A percentile compares a stretch with the other conserved stretches of the same genome.
phyloP scores from a whole-genome alignment of 1,140 invertebrate species.

The Epicauta chinensis region DNA sequence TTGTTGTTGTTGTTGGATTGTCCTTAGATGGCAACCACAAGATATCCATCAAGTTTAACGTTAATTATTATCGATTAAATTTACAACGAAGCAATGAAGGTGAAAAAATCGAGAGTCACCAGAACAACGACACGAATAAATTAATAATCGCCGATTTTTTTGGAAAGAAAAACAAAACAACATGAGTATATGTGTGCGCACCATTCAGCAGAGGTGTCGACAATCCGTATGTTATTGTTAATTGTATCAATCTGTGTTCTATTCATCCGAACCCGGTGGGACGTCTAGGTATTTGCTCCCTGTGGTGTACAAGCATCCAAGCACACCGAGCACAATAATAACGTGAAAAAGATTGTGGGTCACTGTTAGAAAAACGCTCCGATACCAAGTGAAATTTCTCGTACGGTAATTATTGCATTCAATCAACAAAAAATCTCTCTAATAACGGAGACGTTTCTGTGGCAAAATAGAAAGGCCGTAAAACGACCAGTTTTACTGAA shows the following conservation, averaged over 20 bases:
- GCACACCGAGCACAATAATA: conserved; percentile 9
- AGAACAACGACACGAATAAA: too few relatives aligned
- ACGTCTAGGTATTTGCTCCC: conserved; percentile 19
- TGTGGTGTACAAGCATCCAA: conserved; percentile 17
- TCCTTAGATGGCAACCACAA: not conserved
- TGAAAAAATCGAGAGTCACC: too few relatives aligned
- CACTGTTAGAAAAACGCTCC: not conserved
- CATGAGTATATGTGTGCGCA: too few relatives aligned
- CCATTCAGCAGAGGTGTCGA: conserved; percentile 18
- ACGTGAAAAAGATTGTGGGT: conserved; percentile 14
- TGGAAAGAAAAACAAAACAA: too few relatives aligned
- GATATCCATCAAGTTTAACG: conserved; percentile 5
- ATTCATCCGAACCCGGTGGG: conserved; percentile 24
- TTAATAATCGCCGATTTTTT: too few relatives aligned
- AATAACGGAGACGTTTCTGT: not conserved
- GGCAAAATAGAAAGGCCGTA: not conserved
- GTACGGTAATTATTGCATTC: not conserved
- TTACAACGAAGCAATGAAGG: too few relatives aligned
- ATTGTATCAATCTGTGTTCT: conserved; percentile 28
- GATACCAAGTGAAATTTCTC: not conserved
- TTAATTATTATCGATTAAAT: not conserved
- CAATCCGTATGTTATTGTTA: conserved; percentile 27
- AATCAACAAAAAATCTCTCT: not conserved
- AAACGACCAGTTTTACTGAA: too few relatives aligned
- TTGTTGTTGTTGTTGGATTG: not conserved